phyloP scores from a whole-genome alignment of 1,140 invertebrate species.

The Bilobella aurantiaca region DNA sequence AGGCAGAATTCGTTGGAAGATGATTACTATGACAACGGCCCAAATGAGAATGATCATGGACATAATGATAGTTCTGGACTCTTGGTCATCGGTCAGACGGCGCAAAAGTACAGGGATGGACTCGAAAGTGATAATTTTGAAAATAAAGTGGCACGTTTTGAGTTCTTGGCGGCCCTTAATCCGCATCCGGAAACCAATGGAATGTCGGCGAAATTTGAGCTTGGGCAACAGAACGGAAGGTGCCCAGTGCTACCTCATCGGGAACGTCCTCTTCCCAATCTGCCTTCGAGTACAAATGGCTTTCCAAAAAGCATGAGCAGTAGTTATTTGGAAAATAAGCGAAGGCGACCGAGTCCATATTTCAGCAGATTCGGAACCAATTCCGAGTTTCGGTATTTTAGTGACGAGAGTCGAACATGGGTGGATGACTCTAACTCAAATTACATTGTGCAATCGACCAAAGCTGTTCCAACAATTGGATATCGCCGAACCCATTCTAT shows the following conservation, averaged over 20 bases:
- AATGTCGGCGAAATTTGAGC: no score
- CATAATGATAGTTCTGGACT: background rate
- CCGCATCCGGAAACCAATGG: conserved; percentile 9
- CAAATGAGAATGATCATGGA: background rate
- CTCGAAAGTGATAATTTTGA: conserved; percentile 38
- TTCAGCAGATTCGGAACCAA: background rate
- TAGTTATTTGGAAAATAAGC: background rate
- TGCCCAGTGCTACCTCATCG: no score
- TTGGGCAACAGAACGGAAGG: conserved; percentile 12
- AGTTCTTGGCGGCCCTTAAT: conserved; percentile 35
- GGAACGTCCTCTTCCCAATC: background rate
- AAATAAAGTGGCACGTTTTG: conserved; percentile 38
- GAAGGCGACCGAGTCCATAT: conserved; percentile 1
- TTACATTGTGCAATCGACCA: background rate
- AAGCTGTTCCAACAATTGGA: conserved; percentile 4
- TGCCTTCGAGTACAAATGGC: conserved; percentile 12
- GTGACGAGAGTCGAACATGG: conserved; percentile 11
- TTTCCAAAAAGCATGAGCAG: conserved; percentile 9
- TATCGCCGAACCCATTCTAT: background rate
- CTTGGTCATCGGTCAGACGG: no score
- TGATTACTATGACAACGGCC: background rate
- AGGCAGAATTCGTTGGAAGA: background rate
- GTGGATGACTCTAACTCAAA: background rate
- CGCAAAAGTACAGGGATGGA: conserved; percentile 28
- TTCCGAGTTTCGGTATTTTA: background rate